Evolutionary conservation across 2,113 vertebrate species (phyloP).

Genomic region (Okapia johnstoni): DNA sequence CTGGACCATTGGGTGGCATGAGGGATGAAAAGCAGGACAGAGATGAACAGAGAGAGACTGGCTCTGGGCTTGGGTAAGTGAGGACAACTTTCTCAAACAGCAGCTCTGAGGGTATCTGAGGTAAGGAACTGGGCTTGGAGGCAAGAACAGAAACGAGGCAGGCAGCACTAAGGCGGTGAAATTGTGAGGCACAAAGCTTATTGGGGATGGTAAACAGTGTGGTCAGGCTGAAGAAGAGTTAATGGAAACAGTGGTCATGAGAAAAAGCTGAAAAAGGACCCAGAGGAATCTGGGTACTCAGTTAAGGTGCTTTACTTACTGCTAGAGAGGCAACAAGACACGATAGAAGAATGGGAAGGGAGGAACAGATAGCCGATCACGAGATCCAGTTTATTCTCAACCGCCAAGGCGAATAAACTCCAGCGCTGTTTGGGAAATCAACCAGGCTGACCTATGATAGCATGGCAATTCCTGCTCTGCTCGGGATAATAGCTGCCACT

Average conservation of each 20-base stretch:
- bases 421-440: not conserved
- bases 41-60: not conserved
- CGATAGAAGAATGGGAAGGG: fast-evolving
- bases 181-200: not conserved
- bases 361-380: not conserved
- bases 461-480: not conserved
- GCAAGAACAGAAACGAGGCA: not conserved
- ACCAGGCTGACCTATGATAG: not conserved
- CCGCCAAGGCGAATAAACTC: not conserved
- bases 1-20: fast-evolving
- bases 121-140: not conserved
- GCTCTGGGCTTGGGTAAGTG: too few relatives aligned
- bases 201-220: fast-evolving
- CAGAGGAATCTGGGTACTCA: not conserved
- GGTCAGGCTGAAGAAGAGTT: not conserved
- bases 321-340: not conserved
- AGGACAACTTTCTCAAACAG: not conserved
- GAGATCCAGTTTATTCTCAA: not conserved
- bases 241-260: fast-evolving
- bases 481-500: fast-evolving
- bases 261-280: not conserved
- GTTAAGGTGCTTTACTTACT: not conserved
- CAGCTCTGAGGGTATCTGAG: not conserved
- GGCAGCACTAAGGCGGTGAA: not conserved
- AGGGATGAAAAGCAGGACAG: too few relatives aligned